Percentiles rank a stretch among this genome's conserved stretches.
These are phyloP conservation scores for Melanaphis sacchari DNA, from an alignment of 1,140 invertebrate genomes.

Conservation along the genomic window DNA sequence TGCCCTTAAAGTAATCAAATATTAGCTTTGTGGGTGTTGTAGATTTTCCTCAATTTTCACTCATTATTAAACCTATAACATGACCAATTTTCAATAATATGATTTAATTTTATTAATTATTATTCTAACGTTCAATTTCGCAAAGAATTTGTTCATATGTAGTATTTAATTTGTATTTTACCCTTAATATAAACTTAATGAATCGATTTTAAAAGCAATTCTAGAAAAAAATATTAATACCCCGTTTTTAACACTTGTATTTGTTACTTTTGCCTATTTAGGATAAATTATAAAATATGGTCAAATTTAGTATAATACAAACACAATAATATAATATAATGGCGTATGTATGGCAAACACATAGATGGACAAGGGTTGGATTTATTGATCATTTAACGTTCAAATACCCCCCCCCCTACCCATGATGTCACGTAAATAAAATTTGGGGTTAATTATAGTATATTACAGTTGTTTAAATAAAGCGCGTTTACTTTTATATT, in stretches of 20 bases:
- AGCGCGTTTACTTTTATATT: not conserved
- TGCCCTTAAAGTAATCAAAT: not conserved
- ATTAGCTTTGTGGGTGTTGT: not conserved
- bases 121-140: not conserved
- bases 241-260: not conserved
- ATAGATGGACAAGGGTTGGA: too few relatives aligned
- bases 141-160: not conserved
- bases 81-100: not conserved
- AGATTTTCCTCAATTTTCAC: not conserved
- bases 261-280: not conserved
- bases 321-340: too few relatives aligned
- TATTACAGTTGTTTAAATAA: too few relatives aligned
- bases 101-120: not conserved
- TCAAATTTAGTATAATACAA: too few relatives aligned
- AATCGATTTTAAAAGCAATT: not conserved
- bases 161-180: not conserved
- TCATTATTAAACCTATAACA: not conserved
- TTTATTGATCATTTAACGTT: too few relatives aligned
- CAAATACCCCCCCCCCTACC: too few relatives aligned
- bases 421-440: too few relatives aligned
- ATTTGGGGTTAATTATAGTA: too few relatives aligned
- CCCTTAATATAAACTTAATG: not conserved
- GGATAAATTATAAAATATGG: too few relatives aligned
- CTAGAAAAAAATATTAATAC: not conserved
- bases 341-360: too few relatives aligned